Conservation (phyloP, 2,888 invertebrate species). For the Meteorus colon region DNA sequence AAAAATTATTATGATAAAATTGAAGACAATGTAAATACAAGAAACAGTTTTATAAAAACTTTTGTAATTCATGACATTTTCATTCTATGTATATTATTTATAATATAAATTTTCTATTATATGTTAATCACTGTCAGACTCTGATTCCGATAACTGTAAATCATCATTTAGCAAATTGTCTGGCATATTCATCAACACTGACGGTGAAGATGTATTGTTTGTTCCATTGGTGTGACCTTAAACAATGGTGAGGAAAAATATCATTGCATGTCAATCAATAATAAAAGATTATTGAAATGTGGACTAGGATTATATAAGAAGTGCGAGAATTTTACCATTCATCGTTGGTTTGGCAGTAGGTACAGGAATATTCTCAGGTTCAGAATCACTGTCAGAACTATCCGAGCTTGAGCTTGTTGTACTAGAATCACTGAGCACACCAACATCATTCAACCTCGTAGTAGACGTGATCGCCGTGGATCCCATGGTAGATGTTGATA, state of each 20-base stretch:
- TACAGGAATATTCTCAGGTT: slow-evolving; percentile 65
- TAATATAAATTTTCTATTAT: slow-evolving; percentile 4
- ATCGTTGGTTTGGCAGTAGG: slow-evolving; percentile 54
- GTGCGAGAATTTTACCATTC: slow-evolving; percentile 59
- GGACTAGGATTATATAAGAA: slow-evolving; percentile 20
- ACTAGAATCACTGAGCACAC: slow-evolving; percentile 67
- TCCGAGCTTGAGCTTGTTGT: slow-evolving; percentile 70
- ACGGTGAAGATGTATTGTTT: slow-evolving; percentile 59
- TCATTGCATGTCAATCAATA: slow-evolving; percentile 1
- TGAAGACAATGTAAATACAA: background rate
- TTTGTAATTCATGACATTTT: background rate
- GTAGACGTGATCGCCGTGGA: slow-evolving; percentile 37
- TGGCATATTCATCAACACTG: slow-evolving; percentile 73
- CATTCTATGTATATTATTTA: slow-evolving; percentile 5
- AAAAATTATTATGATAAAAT: background rate
- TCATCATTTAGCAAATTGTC: slow-evolving; percentile 86
- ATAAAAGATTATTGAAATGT: slow-evolving; percentile 22
- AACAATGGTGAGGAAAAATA: slow-evolving; percentile 45
- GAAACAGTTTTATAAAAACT: background rate
- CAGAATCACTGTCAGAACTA: slow-evolving; percentile 75
- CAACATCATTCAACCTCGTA: slow-evolving; percentile 52
- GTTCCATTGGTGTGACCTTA: slow-evolving; percentile 68
- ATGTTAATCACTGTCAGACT: slow-evolving; percentile 78
- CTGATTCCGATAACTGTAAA: slow-evolving; percentile 89
- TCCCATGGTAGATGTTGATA: slow-evolving; percentile 51